Evolutionary conservation across 2,113 vertebrate genomes (phyloP), one percentile per base, ranked within the genome.

Genomic region (Gambusia affinis): DNA sequence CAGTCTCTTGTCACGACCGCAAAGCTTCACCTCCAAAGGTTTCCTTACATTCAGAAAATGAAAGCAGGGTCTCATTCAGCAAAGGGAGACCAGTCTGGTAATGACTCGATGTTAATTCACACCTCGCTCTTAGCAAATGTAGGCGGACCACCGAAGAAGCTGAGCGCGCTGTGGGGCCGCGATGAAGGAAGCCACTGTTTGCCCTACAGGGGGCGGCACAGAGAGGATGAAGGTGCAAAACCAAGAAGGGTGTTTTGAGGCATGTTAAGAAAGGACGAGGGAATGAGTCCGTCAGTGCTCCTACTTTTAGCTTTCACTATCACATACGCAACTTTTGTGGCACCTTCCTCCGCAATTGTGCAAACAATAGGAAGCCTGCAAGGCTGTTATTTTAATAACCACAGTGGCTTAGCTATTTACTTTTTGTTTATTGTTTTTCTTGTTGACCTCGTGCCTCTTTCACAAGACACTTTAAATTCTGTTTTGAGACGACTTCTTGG

Each of bases 91-190:
- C 8, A 3, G 61, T 12, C 67, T 62, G 73, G 35, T 67, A 67
- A 80, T 72, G 77, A 75, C 75, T 14, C 19, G 60, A 67, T 70
- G 42, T 1, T 75, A 33, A 79, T 79, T 90, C 72, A 73, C 86
- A 80, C 77, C 37, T 81, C 73, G 33, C 64, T 39, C 62, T 68
- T 22, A 47, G 73, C 0, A 4, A 61, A 42, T 64, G 83, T 85
- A 78, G 81, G 79, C 4, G 75, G 74, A 64, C 54, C 29, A 31
- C 39, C 29, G 72, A 67, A 37, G 61, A 42, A 37, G 51, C 71
- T 3, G 28, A 30, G 51, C 1, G 28, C 0, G 2, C 67, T 61
- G 44, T 7, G 12, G 51, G 67, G 64, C 60, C 39, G 33, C 1
- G 33, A 37, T 3, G n/a, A 63, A 29, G 12, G 22, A 54, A 65